Percentiles rank a stretch among this genome's conserved stretches.
These are phyloP conservation scores for Teleiodes luculella DNA, from an alignment of 2,888 invertebrate genomes.

Conservation along the genomic window DNA sequence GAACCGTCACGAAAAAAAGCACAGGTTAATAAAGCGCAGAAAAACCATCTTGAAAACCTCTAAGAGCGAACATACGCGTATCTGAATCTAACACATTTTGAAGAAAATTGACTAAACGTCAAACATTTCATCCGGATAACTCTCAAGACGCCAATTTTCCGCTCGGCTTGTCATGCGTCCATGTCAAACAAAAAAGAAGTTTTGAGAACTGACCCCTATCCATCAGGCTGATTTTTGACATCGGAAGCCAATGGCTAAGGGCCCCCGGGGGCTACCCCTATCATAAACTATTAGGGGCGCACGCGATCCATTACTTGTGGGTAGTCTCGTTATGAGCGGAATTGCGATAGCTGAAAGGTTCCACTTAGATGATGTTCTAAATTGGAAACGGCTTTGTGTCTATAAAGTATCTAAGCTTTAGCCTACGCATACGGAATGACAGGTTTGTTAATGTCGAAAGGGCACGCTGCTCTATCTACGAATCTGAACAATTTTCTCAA, in stretches of 20 bases:
- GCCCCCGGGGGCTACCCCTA: constrained; percentile 10
- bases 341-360: not conserved
- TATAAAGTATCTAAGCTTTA: too few species aligned
- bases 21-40: too few species aligned
- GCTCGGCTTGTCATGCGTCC: constrained; percentile 3
- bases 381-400: too few species aligned
- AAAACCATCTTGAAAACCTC: too few species aligned
- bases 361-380: not conserved
- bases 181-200: not conserved
- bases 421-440: too few species aligned
- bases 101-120: too few species aligned
- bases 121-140: not conserved
- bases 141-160: not conserved
- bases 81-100: too few species aligned
- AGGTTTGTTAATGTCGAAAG: too few species aligned
- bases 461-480: too few species aligned
- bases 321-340: not conserved
- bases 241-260: not conserved
- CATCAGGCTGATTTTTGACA: constrained; percentile 7
- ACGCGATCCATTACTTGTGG: constrained; percentile 15
- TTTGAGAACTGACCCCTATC: constrained; percentile 12
- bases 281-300: constrained; percentile 14
- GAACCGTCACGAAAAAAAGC: too few species aligned
- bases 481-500: too few species aligned
- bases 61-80: too few species aligned